phyloP scores from a whole-genome alignment of 2,113 vertebrate genomes.

The Cephalophus harveyi region DNA sequence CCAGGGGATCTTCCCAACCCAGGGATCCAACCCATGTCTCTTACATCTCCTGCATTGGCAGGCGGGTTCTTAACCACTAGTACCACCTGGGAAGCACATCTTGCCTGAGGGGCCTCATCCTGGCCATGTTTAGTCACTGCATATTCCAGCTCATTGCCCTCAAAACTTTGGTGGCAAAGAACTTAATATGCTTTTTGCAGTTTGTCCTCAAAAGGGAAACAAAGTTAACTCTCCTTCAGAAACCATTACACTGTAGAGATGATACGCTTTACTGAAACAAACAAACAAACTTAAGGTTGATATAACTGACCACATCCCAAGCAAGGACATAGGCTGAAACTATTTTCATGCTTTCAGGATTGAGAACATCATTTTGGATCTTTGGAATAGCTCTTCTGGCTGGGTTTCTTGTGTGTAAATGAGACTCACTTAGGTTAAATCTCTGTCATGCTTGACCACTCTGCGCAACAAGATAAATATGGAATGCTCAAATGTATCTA shows the following conservation, averaged over 20 bases:
- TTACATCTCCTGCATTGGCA: background rate
- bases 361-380: background rate
- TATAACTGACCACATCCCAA: background rate
- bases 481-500: background rate
- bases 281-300: background rate
- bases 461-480: background rate
- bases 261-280: background rate
- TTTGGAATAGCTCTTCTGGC: background rate
- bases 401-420: background rate
- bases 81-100: background rate
- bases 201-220: constrained; percentile 39
- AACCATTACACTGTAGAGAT: background rate
- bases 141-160: constrained; percentile 22
- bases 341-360: background rate
- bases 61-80: background rate
- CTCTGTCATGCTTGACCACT: background rate
- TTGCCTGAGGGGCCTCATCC: background rate
- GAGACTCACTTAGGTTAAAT: background rate
- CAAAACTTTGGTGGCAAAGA: constrained; percentile 30
- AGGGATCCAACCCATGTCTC: background rate
- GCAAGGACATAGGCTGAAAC: background rate
- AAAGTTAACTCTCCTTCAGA: constrained; percentile 27
- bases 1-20: background rate
- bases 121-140: background rate
- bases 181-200: background rate